These are phyloP conservation scores for Beroe forskalii DNA, from an alignment of 37 sponge, comb jelly and placozoan species.

Conservation along the genomic window DNA sequence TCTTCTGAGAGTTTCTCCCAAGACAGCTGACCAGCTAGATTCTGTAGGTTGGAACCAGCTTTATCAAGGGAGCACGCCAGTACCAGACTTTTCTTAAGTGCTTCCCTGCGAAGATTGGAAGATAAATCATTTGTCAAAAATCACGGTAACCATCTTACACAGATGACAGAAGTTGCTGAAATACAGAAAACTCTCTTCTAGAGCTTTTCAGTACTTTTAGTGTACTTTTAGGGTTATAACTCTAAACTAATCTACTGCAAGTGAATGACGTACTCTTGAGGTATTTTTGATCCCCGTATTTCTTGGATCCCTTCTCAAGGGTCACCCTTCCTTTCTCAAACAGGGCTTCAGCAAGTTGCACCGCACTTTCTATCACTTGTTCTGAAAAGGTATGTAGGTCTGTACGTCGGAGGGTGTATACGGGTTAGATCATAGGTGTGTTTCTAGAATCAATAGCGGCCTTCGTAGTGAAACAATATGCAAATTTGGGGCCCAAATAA, in stretches of 20 bases:
- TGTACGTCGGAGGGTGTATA: too few relatives aligned
- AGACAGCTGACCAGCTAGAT: not conserved
- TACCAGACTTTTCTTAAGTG: not conserved
- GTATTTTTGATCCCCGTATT: not conserved
- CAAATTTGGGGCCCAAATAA: too few relatives aligned
- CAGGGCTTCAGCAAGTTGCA: constrained; percentile 5
- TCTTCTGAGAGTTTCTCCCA: not conserved
- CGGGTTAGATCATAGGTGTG: too few relatives aligned
- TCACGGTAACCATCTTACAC: too few relatives aligned
- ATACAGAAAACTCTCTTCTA: too few relatives aligned
- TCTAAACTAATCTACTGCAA: too few relatives aligned
- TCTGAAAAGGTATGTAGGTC: not conserved
- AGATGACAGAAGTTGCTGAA: too few relatives aligned
- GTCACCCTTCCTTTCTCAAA: not conserved
- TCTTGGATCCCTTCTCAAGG: not conserved
- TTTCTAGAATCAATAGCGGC: too few relatives aligned
- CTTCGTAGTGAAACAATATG: too few relatives aligned
- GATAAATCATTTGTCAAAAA: not conserved
- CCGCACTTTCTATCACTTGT: constrained; percentile 9
- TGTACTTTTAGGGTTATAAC: too few relatives aligned
- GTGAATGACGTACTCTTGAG: too few relatives aligned
- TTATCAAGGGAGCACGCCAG: not conserved
- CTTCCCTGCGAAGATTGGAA: not conserved
- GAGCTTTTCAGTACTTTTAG: too few relatives aligned
- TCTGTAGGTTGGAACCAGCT: not conserved